Evolutionary conservation across 2,888 invertebrate genomes (phyloP), one percentile per base, ranked within the genome.

Genomic region (Noctua comes): DNA sequence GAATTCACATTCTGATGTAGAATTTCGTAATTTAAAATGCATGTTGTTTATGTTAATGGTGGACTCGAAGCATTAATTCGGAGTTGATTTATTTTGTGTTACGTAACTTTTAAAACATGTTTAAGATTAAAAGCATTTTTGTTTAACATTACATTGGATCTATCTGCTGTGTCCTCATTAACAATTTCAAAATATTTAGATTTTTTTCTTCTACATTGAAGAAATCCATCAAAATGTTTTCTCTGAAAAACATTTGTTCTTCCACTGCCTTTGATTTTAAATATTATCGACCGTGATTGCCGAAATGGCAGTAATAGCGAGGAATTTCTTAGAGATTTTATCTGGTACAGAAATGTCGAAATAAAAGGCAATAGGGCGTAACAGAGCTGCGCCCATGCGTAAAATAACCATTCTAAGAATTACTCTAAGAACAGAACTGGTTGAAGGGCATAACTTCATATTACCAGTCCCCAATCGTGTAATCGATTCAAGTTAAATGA

Each of bases 341-440:
- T 85, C 82, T 82, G 83, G 83, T 88, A 88, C 86, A 83, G 81
- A 64, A 89, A 92, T 94, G 91, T 92, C 91, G 94, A 94, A 93
- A 94, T 91, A 91, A 89, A 92, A 93, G 86, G 88, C 94, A 93
- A 91, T 92, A 92, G 93, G 92, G 91, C 94, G 93, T 93, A 89
- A 91, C 94, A 88, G 90, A 91, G 90, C 85, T 88, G 91, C 92
- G 88, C 90, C 93, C 94, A 93, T 91, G 93, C 95, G 95, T 95
- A 93, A 95, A 95, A 94, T 93, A 89, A 88, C 87, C 83, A 89
- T 89, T 91, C 82, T 76, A 90, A 88, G 89, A 90, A 89, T 88
- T 90, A 86, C 85, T 90, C 85, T 83, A 73, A 86, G 85, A 86
- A 76, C 81, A 78, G 40, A 66, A 78, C 71, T 76, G 79, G 69